These are phyloP conservation scores for Melanotaenia maccullochi DNA, from an alignment of 2,797 vertebrate species.

Conservation along the genomic window DNA sequence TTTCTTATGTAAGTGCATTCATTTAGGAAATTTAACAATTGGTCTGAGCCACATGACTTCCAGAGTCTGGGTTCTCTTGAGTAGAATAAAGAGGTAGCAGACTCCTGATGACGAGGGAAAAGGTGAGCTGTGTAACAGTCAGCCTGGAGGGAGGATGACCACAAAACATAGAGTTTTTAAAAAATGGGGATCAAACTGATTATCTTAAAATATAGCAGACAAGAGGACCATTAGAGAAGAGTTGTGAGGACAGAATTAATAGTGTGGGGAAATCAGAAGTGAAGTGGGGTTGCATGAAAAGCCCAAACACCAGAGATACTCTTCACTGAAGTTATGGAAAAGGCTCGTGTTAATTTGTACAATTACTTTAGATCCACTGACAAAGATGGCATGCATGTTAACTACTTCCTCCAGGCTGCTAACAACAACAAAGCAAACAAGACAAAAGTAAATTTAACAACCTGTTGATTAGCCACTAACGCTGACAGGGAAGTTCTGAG, in stretches of 20 bases:
- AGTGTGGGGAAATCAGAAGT: background rate
- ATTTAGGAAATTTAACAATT: too few species aligned
- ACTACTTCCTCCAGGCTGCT: background rate
- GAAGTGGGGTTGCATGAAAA: background rate
- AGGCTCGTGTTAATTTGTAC: background rate
- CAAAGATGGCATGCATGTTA: background rate
- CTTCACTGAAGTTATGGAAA: background rate
- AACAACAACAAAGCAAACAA: background rate
- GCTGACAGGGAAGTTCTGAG: background rate
- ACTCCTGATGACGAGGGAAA: too few species aligned
- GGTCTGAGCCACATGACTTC: too few species aligned
- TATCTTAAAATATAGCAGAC: background rate
- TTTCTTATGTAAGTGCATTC: too few species aligned
- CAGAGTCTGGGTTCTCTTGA: too few species aligned
- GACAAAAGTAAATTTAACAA: background rate
- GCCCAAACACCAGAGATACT: background rate
- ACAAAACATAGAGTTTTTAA: too few species aligned
- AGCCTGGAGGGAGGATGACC: too few species aligned
- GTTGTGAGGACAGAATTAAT: background rate
- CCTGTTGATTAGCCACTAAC: background rate
- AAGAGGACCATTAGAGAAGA: background rate
- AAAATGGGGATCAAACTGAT: too few species aligned
- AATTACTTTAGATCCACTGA: background rate
- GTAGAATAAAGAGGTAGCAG: too few species aligned
- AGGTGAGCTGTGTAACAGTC: too few species aligned